Evolutionary conservation across 2,888 invertebrate species (phyloP).

Genomic region (Toxonevra muliebris): DNA sequence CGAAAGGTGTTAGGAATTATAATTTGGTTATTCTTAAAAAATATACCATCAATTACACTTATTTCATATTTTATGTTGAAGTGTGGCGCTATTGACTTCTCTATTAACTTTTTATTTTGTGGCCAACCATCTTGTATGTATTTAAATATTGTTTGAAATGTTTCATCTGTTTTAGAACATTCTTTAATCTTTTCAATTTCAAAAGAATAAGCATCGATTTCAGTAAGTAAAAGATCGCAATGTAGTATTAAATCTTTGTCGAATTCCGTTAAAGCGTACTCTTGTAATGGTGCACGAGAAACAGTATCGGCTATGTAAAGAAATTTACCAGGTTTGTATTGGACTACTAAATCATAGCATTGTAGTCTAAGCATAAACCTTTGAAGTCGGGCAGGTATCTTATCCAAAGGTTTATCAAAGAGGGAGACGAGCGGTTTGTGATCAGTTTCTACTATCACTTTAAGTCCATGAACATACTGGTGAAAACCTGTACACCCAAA

Average conservation of each 20-base stretch:
- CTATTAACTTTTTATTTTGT: conserved; percentile 28
- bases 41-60: conserved; percentile 30
- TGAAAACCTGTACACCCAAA: conserved; percentile 36
- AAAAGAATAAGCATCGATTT: conserved; percentile 27
- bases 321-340: conserved; percentile 37
- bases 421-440: too few relatives aligned
- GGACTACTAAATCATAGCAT: conserved; percentile 31
- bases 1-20: conserved; percentile 30
- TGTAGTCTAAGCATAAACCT: conserved; percentile 36
- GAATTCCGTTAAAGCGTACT: conserved; percentile 28
- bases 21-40: conserved; percentile 29
- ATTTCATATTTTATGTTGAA: conserved; percentile 32
- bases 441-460: too few relatives aligned
- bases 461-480: too few relatives aligned
- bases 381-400: conserved; percentile 21
- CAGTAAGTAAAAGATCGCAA: conserved; percentile 36
- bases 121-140: conserved; percentile 37
- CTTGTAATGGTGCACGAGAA: conserved; percentile 62
- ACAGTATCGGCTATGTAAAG: conserved; percentile 61
- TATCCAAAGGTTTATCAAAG: conserved; percentile 32
- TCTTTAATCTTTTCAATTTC: conserved; percentile 17
- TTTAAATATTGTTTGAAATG: conserved; percentile 27
- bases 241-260: conserved; percentile 36
- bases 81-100: conserved; percentile 18
- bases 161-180: conserved; percentile 10